Percentiles rank a stretch among this genome's conserved stretches.
Conservation (phyloP, 2,888 invertebrate genomes). For the Peribatodes rhomboidaria region DNA sequence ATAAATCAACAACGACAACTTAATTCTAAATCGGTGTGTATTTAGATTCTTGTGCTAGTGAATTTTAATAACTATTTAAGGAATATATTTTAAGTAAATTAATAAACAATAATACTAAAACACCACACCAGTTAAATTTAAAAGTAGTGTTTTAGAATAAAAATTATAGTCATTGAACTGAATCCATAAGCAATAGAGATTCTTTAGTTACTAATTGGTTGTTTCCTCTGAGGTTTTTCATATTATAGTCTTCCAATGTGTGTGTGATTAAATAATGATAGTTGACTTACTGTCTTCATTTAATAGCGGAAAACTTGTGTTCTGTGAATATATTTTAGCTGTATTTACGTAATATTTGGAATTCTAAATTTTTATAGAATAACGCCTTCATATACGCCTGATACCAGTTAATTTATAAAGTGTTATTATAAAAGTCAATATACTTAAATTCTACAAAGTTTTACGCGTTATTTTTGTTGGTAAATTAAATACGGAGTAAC, state of each 20-base stretch:
- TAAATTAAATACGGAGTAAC: constrained; percentile 73
- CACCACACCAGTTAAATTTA: constrained; percentile 72
- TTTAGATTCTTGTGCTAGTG: constrained; percentile 62
- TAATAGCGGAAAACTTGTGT: constrained; percentile 21
- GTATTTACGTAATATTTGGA: constrained; percentile 14
- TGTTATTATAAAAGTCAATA: constrained; percentile 1
- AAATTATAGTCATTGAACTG: constrained; percentile 66
- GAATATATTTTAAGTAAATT: constrained; percentile 59
- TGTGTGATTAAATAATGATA: constrained; percentile 63
- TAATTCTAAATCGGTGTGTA: constrained; percentile 84
- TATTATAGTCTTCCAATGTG: constrained; percentile 84
- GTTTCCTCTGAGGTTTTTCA: constrained; percentile 59
- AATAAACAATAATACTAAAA: constrained; percentile 70
- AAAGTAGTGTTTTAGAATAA: constrained; percentile 60
- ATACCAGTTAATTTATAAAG: constrained; percentile 24
- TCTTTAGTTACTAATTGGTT: constrained; percentile 51
- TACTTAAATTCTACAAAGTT: constrained; percentile 1
- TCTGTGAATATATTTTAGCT: constrained; percentile 22
- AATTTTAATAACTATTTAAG: constrained; percentile 46
- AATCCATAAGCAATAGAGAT: constrained; percentile 74
- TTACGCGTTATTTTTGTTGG: constrained; percentile 18
- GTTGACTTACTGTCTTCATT: constrained; percentile 42
- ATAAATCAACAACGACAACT: constrained; percentile 82
- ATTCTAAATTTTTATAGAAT: constrained; percentile 35
- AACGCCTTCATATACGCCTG: constrained; percentile 27